These are phyloP conservation scores for Ranitomeya imitator DNA, from an alignment of 2,113 vertebrate genomes.

Conservation along the genomic window DNA sequence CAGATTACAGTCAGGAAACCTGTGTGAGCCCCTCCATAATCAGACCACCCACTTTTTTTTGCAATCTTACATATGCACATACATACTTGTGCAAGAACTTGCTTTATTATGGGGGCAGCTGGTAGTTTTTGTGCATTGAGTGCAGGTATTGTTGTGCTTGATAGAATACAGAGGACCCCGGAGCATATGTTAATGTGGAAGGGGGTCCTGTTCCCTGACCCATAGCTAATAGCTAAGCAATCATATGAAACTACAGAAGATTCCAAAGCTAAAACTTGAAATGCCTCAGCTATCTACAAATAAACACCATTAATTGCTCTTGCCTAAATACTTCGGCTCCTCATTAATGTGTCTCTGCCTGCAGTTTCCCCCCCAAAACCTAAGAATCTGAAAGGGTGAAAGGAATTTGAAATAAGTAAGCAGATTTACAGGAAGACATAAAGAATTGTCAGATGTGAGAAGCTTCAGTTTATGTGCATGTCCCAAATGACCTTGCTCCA, in stretches of 20 bases:
- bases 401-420: constrained; percentile 65
- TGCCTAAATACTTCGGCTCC: constrained; percentile 61
- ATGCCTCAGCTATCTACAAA: constrained; percentile 66
- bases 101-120: constrained; percentile 35
- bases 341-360: constrained; percentile 61
- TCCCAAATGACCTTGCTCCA: constrained; percentile 71
- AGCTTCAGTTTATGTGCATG: constrained; percentile 69
- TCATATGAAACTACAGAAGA: constrained; percentile 63
- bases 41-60: constrained; percentile 24
- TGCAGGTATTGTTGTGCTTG: constrained; percentile 60
- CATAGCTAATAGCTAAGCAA: constrained; percentile 67
- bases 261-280: constrained; percentile 63
- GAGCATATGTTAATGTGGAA: constrained; percentile 63
- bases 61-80: constrained; percentile 54
- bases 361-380: constrained; percentile 37
- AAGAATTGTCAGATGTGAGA: constrained; percentile 68
- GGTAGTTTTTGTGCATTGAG: constrained; percentile 59
- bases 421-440: constrained; percentile 68
- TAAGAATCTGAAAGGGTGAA: constrained; percentile 62
- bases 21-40: constrained; percentile 56
- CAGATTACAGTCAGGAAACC: accelerated
- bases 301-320: constrained; percentile 67
- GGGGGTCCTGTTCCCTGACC: constrained; percentile 67
- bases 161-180: constrained; percentile 61
- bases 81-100: constrained; percentile 58